These are phyloP conservation scores for Eubucco bourcierii DNA, from an alignment of 2,113 vertebrate genomes.

Conservation along the genomic window DNA sequence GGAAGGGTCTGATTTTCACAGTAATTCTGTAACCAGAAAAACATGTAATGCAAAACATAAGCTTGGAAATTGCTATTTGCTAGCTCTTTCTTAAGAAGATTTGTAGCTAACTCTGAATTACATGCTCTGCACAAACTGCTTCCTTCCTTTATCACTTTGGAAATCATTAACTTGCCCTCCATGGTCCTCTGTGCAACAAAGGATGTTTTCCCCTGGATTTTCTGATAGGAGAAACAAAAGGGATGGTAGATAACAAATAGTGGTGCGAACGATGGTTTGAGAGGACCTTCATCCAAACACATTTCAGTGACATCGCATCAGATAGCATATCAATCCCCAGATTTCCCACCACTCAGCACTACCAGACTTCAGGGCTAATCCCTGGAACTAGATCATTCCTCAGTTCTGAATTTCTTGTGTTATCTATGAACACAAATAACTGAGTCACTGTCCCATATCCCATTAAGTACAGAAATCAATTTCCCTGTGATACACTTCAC, in stretches of 20 bases:
- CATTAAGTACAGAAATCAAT: neutral
- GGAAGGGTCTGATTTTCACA: conserved; percentile 16
- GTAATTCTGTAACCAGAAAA: conserved; percentile 15
- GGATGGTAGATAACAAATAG: conserved; percentile 11
- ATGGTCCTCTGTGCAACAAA: conserved; percentile 36
- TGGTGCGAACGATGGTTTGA: conserved; percentile 29
- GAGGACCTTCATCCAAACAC: neutral
- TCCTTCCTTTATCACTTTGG: conserved; percentile 57
- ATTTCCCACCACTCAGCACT: neutral
- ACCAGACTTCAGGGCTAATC: neutral
- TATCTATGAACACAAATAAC: neutral
- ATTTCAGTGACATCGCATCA: neutral
- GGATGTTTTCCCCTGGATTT: conserved; percentile 49
- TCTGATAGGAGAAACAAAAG: conserved; percentile 61
- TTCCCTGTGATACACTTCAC: neutral
- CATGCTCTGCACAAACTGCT: conserved; percentile 49
- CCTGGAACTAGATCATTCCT: neutral
- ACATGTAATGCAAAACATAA: conserved; percentile 36
- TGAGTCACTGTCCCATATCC: neutral
- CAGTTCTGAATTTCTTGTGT: neutral
- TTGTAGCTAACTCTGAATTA: conserved; percentile 56
- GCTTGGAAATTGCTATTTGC: conserved; percentile 65
- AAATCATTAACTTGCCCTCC: conserved; percentile 69
- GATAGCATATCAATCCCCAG: neutral
- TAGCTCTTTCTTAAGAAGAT: conserved; percentile 52